These are phyloP conservation scores for Leucophora obtusa DNA, from an alignment of 2,888 invertebrate species.

Conservation along the genomic window DNA sequence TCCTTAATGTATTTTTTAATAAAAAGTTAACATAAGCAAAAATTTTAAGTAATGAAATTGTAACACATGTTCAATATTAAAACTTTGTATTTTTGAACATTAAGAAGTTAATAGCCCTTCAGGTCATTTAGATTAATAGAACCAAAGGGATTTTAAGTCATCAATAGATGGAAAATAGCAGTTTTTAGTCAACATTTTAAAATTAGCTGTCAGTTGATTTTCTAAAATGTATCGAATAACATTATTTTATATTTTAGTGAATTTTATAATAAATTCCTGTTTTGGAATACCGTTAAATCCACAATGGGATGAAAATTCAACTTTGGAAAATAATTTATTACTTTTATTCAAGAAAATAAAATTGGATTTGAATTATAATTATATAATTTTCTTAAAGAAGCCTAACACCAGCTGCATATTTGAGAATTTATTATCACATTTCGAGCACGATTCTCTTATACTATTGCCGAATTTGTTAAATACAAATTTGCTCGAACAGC, in stretches of 20 bases:
- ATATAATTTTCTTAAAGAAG: background rate
- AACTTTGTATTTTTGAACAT: too few relatives aligned
- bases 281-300: background rate
- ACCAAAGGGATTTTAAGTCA: too few relatives aligned
- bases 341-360: background rate
- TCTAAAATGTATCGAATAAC: conserved; percentile 7
- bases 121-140: too few relatives aligned
- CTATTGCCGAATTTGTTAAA: background rate
- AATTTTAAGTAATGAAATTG: too few relatives aligned
- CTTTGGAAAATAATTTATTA: background rate
- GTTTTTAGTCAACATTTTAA: too few relatives aligned
- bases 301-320: background rate
- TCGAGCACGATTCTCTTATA: background rate
- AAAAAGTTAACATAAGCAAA: too few relatives aligned
- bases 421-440: background rate
- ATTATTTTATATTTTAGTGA: conserved; percentile 4
- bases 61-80: too few relatives aligned
- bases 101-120: too few relatives aligned
- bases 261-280: background rate
- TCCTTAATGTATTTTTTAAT: too few relatives aligned
- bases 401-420: background rate
- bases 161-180: too few relatives aligned
- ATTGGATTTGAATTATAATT: background rate
- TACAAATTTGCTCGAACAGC: background rate
- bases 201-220: background rate